Percentiles rank a stretch among this genome's conserved stretches.
Conservation (phyloP, 2,113 vertebrate genomes). For the Myocastor coypus region DNA sequence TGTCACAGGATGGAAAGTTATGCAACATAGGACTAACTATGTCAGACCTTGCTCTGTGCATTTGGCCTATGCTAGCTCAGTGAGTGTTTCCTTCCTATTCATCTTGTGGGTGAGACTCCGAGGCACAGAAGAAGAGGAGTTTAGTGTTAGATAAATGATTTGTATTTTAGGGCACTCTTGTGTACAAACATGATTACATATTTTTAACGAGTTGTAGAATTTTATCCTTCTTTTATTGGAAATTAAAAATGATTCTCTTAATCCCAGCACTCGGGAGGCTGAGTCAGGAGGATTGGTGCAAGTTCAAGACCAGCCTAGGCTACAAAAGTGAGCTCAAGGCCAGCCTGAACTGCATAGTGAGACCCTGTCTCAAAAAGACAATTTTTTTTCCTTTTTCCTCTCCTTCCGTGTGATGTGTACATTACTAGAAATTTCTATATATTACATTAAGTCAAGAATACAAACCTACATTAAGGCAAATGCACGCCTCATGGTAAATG, state of each 20-base stretch:
- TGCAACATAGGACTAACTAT: background rate
- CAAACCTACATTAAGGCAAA: background rate
- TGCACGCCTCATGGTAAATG: no score
- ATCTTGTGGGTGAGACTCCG: background rate
- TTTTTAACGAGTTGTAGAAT: background rate
- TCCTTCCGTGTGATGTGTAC: background rate
- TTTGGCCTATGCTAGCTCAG: background rate
- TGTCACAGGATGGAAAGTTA: background rate
- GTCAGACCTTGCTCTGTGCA: background rate
- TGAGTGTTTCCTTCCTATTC: background rate
- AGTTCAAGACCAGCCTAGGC: no score
- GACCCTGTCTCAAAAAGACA: no score
- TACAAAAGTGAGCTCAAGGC: no score
- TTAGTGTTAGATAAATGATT: background rate
- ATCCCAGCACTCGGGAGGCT: no score
- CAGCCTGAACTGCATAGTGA: no score
- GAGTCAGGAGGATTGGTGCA: no score
- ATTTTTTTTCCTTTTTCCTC: no score
- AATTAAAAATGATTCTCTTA: no score
- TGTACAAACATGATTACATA: background rate
- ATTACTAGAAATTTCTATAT: background rate
- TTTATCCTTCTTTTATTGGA: conserved; percentile 1
- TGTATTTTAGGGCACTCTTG: background rate
- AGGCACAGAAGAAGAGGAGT: background rate
- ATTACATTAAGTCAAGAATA: background rate